Evolutionary conservation across 2,888 invertebrate species (phyloP).

Genomic region (Sminthurinus aureus): DNA sequence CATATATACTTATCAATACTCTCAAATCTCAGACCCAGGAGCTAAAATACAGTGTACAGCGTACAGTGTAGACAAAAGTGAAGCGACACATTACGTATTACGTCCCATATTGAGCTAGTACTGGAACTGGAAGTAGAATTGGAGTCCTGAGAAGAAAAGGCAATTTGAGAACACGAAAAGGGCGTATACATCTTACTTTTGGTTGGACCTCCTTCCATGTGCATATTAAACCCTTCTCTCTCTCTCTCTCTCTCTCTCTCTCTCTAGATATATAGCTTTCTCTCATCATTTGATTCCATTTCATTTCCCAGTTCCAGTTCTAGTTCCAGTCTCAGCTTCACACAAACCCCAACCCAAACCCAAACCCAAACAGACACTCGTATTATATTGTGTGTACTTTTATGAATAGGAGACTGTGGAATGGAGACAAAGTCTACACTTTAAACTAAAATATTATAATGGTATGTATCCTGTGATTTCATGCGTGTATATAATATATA

Average conservation of each 20-base stretch:
- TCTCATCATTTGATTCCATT: constrained; percentile 47
- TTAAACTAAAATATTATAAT: background rate
- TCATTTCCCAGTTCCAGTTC: constrained; percentile 40
- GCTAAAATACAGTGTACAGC: background rate
- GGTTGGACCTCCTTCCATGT: constrained; percentile 33
- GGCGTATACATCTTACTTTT: constrained; percentile 51
- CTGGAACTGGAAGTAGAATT: too few species aligned
- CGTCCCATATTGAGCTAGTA: background rate
- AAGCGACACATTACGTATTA: constrained; percentile 36
- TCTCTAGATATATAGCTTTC: background rate
- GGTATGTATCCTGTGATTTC: too few species aligned
- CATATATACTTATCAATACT: background rate
- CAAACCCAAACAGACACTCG: background rate
- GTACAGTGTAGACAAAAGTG: background rate
- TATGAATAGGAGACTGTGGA: background rate
- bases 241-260: constrained; percentile 28
- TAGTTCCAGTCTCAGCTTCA: constrained; percentile 26
- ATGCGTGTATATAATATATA: too few species aligned
- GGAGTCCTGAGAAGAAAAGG: constrained; percentile 43
- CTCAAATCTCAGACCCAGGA: background rate
- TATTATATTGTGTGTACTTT: background rate
- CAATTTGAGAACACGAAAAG: constrained; percentile 58
- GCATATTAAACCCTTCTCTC: constrained; percentile 3
- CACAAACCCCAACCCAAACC: constrained; percentile 6
- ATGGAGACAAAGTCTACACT: background rate